These are phyloP conservation scores for Drymonia ruficornis DNA, from an alignment of 2,888 invertebrate species.

Conservation along the genomic window DNA sequence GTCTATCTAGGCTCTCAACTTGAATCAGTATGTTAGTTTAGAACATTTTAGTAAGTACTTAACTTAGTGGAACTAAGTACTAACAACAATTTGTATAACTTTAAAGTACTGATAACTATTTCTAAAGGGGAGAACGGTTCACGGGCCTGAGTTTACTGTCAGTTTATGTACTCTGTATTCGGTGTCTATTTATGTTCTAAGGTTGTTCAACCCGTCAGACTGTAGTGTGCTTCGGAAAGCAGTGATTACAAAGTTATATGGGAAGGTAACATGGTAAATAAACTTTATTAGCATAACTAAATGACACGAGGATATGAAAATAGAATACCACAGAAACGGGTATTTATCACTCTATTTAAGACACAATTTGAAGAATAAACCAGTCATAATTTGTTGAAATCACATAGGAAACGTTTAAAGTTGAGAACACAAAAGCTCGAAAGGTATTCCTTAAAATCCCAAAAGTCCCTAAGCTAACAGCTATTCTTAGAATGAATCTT, in stretches of 20 bases:
- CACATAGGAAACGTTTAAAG: too few species aligned
- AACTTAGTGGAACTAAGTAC: slow-evolving; percentile 7
- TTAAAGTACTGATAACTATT: slow-evolving; percentile 25
- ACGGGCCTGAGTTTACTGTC: slow-evolving; percentile 49
- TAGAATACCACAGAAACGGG: too few species aligned
- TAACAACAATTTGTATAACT: slow-evolving; percentile 14
- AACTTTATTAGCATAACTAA: not conserved
- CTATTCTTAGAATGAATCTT: slow-evolving; percentile 11
- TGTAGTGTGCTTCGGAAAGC: slow-evolving; percentile 21
- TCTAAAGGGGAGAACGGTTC: slow-evolving; percentile 49
- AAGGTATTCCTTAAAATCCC: not conserved
- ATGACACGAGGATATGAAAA: not conserved
- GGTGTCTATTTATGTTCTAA: slow-evolving; percentile 71
- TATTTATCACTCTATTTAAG: too few species aligned
- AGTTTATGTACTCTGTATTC: slow-evolving; percentile 55
- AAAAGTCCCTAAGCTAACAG: not conserved
- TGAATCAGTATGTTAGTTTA: not conserved
- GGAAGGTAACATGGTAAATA: slow-evolving; percentile 11
- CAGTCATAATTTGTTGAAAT: too few species aligned
- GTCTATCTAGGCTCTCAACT: not conserved
- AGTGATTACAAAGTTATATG: slow-evolving; percentile 27
- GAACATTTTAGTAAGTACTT: too few species aligned
- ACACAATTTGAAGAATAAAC: too few species aligned
- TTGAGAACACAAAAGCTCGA: not conserved
- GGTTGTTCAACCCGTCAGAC: slow-evolving; percentile 74